These are phyloP conservation scores for Aphelinus certus DNA, from an alignment of 1,140 invertebrate genomes.

Conservation along the genomic window DNA sequence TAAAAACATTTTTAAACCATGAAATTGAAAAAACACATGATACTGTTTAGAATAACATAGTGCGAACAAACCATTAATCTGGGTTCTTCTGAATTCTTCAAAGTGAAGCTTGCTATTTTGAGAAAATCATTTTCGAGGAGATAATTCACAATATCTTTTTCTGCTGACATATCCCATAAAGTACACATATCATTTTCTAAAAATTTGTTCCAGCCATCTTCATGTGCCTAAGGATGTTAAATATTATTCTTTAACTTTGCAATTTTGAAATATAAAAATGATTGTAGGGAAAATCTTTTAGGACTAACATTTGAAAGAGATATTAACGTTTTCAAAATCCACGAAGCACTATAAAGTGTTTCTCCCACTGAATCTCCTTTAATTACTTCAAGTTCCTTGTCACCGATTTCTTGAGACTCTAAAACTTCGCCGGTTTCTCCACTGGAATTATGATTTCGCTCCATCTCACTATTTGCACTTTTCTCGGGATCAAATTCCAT, in stretches of 20 bases:
- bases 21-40: no score
- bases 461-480: slow-evolving; percentile 13
- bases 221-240: slow-evolving; percentile 50
- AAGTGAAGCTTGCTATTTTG: slow-evolving; percentile 65
- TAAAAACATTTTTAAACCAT: neutral
- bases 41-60: no score
- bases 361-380: slow-evolving; percentile 79
- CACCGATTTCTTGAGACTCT: slow-evolving; percentile 57
- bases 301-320: slow-evolving; percentile 59
- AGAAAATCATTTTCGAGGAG: slow-evolving; percentile 73
- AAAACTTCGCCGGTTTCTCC: slow-evolving; percentile 33
- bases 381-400: slow-evolving; percentile 66
- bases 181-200: slow-evolving; percentile 77
- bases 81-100: slow-evolving; percentile 64
- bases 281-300: neutral
- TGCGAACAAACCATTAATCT: slow-evolving; percentile 65
- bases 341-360: slow-evolving; percentile 78
- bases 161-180: slow-evolving; percentile 81
- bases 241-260: neutral
- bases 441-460: neutral
- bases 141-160: slow-evolving; percentile 76
- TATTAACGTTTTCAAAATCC: slow-evolving; percentile 74
- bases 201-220: slow-evolving; percentile 64
- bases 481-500: neutral
- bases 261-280: neutral